Percentiles rank a stretch among this genome's conserved stretches.
Evolutionary conservation across 2,113 vertebrate genomes (phyloP).

Genomic region (Sorex fumeus): DNA sequence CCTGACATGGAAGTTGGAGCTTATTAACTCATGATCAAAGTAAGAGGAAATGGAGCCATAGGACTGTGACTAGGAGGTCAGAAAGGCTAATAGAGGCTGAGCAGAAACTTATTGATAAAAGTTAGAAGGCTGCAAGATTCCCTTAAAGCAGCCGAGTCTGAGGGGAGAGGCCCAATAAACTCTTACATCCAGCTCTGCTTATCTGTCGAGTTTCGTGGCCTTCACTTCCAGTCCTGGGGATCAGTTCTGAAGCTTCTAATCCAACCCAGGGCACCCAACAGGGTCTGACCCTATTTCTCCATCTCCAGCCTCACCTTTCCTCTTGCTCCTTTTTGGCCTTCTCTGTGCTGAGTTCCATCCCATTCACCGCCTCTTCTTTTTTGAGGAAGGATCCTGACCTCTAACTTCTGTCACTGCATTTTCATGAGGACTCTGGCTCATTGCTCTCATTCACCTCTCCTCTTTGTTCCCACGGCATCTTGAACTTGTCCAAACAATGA

Average conservation of each 20-base stretch:
- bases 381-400: not conserved
- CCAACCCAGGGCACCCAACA: not conserved
- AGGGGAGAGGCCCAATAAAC: not conserved
- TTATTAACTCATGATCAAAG: too few species aligned
- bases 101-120: not conserved
- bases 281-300: not conserved
- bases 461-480: slow-evolving; percentile 16
- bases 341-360: not conserved
- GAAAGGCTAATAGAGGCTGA: not conserved
- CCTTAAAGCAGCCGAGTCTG: not conserved
- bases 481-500: not conserved
- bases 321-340: not conserved
- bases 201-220: not conserved
- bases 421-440: not conserved
- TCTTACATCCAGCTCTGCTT: not conserved
- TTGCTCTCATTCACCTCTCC: not conserved
- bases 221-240: not conserved
- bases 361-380: not conserved
- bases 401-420: not conserved
- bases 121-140: not conserved
- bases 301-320: not conserved
- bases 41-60: too few species aligned
- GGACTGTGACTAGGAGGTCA: not conserved
- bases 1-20: too few species aligned
- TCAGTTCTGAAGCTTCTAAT: not conserved